These are phyloP conservation scores for Drosophila koepferae DNA, from an alignment of 2,888 invertebrate genomes.

Conservation along the genomic window DNA sequence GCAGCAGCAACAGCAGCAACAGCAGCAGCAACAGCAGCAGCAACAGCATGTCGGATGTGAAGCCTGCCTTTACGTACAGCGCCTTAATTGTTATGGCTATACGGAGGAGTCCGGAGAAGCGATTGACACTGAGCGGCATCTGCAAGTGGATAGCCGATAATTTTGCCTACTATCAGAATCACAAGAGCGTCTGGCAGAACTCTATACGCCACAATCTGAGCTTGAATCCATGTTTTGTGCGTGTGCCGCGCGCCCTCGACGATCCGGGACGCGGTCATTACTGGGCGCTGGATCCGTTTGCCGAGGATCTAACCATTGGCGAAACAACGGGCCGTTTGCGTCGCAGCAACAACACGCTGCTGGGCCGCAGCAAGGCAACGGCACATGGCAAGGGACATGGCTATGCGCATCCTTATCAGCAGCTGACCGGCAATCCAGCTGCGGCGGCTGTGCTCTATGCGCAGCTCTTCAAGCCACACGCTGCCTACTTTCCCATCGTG, in stretches of 20 bases:
- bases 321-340: slow-evolving; percentile 97
- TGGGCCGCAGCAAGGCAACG: slow-evolving; percentile 35
- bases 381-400: slow-evolving; percentile 26
- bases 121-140: slow-evolving; percentile 96
- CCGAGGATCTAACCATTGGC: slow-evolving; percentile 98
- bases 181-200: slow-evolving; percentile 99
- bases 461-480: slow-evolving; percentile 62
- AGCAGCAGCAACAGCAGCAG: not conserved
- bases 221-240: slow-evolving; percentile 98
- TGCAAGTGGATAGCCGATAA: slow-evolving; percentile 99
- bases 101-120: slow-evolving; percentile 94
- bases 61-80: slow-evolving; percentile 98
- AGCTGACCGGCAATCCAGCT: slow-evolving; percentile 32
- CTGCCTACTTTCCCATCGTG: slow-evolving; percentile 75
- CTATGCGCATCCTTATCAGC: slow-evolving; percentile 70
- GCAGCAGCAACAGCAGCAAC: not conserved
- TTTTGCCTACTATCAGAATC: slow-evolving; percentile 98
- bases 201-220: slow-evolving; percentile 87
- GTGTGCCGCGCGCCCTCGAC: slow-evolving; percentile 97
- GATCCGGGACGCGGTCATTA: slow-evolving; percentile 99
- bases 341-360: slow-evolving; percentile 83
- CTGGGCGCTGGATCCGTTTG: slow-evolving; percentile 98
- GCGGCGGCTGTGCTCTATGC: slow-evolving; percentile 37
- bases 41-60: slow-evolving; percentile 82
- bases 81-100: slow-evolving; percentile 99